Evolutionary conservation across 2,113 vertebrate species (phyloP).

Genomic region (Natator depressus): DNA sequence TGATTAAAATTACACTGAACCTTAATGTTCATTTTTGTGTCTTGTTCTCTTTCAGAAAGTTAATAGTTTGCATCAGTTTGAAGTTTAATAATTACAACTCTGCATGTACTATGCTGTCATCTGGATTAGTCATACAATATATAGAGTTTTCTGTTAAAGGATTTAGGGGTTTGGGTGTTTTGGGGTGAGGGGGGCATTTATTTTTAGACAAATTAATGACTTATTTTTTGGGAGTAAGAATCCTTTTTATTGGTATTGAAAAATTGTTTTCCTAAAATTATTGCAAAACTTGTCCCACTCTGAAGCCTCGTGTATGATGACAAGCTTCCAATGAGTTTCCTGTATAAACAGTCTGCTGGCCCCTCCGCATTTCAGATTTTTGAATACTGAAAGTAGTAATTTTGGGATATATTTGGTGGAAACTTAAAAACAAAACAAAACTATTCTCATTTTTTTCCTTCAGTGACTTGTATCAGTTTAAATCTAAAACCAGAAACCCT

Average conservation of each 20-base stretch:
- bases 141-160: neutral
- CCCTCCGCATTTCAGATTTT: neutral
- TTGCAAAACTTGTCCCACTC: neutral
- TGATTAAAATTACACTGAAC: slow-evolving; percentile 72
- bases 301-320: neutral
- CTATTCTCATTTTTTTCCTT: neutral
- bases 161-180: neutral
- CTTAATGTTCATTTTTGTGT: slow-evolving; percentile 48
- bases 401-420: neutral
- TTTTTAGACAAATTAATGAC: neutral
- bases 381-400: neutral
- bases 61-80: slow-evolving; percentile 34
- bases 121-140: neutral
- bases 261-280: neutral
- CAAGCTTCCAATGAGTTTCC: neutral
- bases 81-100: slow-evolving; percentile 20
- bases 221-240: neutral
- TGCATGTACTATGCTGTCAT: neutral
- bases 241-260: neutral
- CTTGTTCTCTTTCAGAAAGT: slow-evolving; percentile 44
- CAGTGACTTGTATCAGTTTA: neutral
- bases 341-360: neutral
- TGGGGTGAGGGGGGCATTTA: neutral
- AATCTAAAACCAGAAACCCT: neutral
- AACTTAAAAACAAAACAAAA: neutral